Percentiles rank a stretch among this genome's conserved stretches.
phyloP scores from a whole-genome alignment of 1,140 invertebrate species.

The Lucilia sericata region DNA sequence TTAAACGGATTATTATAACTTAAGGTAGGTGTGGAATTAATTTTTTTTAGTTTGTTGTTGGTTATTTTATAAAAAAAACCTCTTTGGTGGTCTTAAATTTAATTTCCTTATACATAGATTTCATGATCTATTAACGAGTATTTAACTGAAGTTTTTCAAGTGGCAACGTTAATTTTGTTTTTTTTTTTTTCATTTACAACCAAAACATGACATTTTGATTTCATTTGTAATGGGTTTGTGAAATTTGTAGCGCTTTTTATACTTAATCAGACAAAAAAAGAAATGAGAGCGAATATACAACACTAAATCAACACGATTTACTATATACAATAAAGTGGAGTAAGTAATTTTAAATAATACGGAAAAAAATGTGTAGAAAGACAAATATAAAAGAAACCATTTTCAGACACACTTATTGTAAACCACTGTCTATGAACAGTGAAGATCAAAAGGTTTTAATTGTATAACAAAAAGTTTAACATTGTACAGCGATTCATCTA shows the following conservation, averaged over 20 bases:
- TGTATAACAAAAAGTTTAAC: too few species aligned
- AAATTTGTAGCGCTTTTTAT: neutral
- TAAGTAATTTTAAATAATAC: neutral
- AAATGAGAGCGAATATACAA: neutral
- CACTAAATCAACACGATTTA: conserved; percentile 10
- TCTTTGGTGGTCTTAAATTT: neutral
- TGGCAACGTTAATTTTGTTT: neutral
- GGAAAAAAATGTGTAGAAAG: too few species aligned
- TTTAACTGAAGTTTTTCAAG: neutral
- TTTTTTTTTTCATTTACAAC: neutral
- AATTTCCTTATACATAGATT: neutral
- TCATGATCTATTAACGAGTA: neutral
- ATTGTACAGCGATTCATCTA: too few species aligned
- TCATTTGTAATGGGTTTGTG: neutral
- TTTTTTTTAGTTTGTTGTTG: too few species aligned
- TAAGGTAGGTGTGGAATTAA: too few species aligned
- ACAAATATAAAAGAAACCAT: conserved; percentile 5
- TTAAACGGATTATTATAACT: too few species aligned
- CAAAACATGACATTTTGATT: conserved; percentile 25
- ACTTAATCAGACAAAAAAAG: neutral
- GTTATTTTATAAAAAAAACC: neutral
- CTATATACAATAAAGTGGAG: neutral
- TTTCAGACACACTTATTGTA: neutral
- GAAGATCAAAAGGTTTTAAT: too few species aligned
- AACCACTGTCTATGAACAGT: too few species aligned